These are phyloP conservation scores for Cyanoderma ruficeps DNA, from an alignment of 2,113 vertebrate genomes.

Conservation along the genomic window DNA sequence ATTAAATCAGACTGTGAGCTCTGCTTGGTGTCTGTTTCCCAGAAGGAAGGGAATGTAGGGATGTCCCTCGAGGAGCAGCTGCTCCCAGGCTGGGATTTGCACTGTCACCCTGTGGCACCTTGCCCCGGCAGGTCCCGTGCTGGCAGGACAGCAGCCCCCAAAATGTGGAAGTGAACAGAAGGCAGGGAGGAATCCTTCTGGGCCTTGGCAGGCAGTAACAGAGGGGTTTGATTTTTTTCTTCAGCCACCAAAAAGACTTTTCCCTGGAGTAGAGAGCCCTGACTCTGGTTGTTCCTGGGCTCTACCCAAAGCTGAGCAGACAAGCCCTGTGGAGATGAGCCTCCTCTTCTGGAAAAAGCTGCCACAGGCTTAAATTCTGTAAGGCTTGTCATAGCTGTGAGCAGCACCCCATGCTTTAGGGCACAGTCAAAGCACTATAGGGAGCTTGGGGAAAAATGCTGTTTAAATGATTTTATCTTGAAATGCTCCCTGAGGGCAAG, in stretches of 20 bases:
- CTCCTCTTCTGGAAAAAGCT: neutral
- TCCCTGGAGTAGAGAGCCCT: neutral
- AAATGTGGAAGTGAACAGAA: accelerated
- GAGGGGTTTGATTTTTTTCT: neutral
- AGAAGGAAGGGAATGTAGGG: neutral
- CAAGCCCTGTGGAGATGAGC: neutral
- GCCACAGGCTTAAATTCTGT: neutral
- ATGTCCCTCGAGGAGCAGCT: neutral
- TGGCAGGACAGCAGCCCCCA: neutral
- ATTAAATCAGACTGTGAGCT: accelerated
- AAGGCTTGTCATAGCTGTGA: no score
- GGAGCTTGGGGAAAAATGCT: neutral
- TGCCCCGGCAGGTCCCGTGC: neutral
- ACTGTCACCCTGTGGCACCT: neutral
- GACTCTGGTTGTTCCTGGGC: neutral
- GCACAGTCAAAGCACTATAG: neutral
- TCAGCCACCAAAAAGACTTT: neutral
- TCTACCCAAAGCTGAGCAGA: neutral
- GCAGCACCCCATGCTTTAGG: neutral
- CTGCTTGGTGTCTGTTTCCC: neutral
- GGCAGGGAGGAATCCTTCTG: neutral
- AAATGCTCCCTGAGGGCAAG: neutral
- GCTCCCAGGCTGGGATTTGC: neutral
- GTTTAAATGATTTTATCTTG: neutral
- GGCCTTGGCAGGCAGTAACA: neutral